Evolutionary conservation across 37 sponge, comb jelly and placozoan species (phyloP), one percentile per base, ranked within the genome.

Genomic region (Oopsacas minuta): DNA sequence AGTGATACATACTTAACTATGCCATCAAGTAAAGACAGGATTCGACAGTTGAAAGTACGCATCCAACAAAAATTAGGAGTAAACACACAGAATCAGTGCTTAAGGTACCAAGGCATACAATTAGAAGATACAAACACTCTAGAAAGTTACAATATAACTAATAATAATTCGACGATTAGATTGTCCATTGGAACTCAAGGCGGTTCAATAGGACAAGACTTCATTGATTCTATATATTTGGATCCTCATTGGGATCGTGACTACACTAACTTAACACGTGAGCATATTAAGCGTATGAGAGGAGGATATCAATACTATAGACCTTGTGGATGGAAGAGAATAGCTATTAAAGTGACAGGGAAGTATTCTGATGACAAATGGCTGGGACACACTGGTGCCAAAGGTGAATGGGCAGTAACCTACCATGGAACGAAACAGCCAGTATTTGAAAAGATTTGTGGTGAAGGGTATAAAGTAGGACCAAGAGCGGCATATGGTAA

Each of bases 341-440:
- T 52, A 5, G 85, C 61, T 8, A 39, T 85, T 30, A 52, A 53
- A 85, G 85, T 85, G 37, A 36, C 53, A 36, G 53, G 36, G 15
- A 85, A 36, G 37, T 52, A 32, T 52, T 28, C 35, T 17, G 36
- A 82, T 36, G 61, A 85, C 53, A 52, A 7, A 5, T 85, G 85
- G 85, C 35, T 85, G 34, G n/a, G 53, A 36, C 25, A 39, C 12
- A 23, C 32, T 28, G 85, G 61, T 8, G 35, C 34, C 37, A n/a
- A 35, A 12, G 88, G 88, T 12, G 85, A 88, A 36, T 88, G 88
- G 88, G 83, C 88, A 0, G 85, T 88, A 39, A 81, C 82, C 22
- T 88, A 88, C 52, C 88, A 88, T 38, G 88, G 88, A 17, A 88
- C 88, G 12, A 53, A 22, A n/a, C 20, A 36, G 38, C 36, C 36